These are phyloP conservation scores for Resseliella maxima DNA, from an alignment of 2,888 invertebrate genomes.

Conservation along the genomic window DNA sequence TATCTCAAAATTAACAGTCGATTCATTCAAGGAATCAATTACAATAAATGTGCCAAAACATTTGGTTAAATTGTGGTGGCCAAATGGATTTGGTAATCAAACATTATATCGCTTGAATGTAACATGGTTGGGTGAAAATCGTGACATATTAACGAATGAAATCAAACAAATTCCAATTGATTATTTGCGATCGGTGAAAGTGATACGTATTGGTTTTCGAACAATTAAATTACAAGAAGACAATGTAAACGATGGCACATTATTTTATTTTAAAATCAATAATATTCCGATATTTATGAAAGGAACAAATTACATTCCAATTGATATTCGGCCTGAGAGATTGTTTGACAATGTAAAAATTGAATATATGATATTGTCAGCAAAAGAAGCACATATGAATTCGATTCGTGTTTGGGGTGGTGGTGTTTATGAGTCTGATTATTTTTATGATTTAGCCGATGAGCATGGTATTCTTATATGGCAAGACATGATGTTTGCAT, in stretches of 20 bases:
- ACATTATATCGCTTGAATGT: conserved; percentile 78
- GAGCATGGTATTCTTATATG: conserved; percentile 91
- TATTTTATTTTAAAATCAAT: conserved; percentile 91
- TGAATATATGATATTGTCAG: conserved; percentile 74
- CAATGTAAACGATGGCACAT: conserved; percentile 72
- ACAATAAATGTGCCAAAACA: conserved; percentile 63
- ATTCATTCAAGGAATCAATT: not conserved
- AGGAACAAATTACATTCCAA: conserved; percentile 94
- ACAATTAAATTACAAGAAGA: conserved; percentile 86
- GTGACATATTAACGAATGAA: conserved; percentile 53
- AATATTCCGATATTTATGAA: conserved; percentile 90
- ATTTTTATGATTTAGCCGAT: conserved; percentile 89
- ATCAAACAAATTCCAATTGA: not conserved
- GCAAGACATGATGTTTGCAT: conserved; percentile 99
- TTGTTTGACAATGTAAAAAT: conserved; percentile 72
- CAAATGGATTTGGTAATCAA: conserved; percentile 89
- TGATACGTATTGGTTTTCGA: conserved; percentile 84
- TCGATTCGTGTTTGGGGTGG: conserved; percentile 99
- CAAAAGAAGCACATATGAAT: conserved; percentile 85
- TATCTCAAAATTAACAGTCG: not conserved
- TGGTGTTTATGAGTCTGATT: conserved; percentile 92
- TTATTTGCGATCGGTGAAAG: conserved; percentile 66
- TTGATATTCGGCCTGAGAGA: conserved; percentile 83
- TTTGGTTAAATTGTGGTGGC: conserved; percentile 86
- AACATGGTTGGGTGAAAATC: conserved; percentile 65